Conservation (phyloP, 2,113 vertebrate genomes). For the Saiga tatarica region DNA sequence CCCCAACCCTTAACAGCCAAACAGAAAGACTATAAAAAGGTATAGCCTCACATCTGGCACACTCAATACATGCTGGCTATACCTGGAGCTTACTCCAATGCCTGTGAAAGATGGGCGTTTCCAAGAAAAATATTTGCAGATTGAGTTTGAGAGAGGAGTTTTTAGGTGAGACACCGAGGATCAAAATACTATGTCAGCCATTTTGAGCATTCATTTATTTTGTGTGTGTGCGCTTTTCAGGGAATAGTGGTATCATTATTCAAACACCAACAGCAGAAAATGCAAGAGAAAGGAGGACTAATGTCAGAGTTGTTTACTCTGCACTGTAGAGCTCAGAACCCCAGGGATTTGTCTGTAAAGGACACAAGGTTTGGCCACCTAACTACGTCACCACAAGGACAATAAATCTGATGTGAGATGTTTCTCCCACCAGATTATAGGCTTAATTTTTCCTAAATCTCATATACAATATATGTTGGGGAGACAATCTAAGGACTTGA, state of each 20-base stretch:
- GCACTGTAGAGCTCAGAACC: neutral
- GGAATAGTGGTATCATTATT: neutral
- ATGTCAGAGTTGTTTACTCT: neutral
- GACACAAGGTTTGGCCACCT: neutral
- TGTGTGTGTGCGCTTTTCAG: neutral
- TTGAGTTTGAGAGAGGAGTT: neutral
- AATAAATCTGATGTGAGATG: neutral
- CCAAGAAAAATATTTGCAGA: conserved; percentile 7
- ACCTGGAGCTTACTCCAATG: neutral
- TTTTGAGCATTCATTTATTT: neutral
- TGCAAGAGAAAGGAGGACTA: neutral
- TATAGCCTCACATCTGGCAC: neutral
- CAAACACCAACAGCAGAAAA: conserved; percentile 6
- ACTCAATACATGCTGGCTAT: neutral
- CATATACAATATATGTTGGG: neutral
- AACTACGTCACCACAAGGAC: neutral
- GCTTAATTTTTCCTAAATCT: conserved; percentile 7
- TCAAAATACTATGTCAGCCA: neutral
- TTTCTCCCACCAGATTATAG: neutral
- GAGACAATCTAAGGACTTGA: neutral
- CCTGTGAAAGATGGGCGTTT: neutral
- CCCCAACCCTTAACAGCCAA: neutral
- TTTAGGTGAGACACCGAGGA: neutral
- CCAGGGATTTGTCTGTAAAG: neutral
- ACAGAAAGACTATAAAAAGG: neutral